Conservation (phyloP, 2,113 vertebrate genomes). For the Actenoides lindsayi region DNA sequence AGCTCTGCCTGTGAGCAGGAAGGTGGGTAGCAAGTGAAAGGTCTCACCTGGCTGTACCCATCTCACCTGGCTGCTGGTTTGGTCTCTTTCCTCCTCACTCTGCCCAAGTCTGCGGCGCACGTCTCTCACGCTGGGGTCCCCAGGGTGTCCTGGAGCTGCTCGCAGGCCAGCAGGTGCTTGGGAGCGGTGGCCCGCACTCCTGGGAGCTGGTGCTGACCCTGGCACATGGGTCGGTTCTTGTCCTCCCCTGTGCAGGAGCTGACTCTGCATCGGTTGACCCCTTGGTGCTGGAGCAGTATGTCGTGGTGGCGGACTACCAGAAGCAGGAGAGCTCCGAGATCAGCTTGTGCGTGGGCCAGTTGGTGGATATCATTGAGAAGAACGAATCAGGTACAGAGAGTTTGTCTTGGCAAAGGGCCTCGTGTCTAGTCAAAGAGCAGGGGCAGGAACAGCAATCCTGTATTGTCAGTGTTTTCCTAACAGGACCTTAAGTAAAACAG, state of each 20-base stretch:
- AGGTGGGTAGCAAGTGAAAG: background rate
- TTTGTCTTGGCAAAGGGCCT: background rate
- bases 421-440: background rate
- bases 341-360: slow-evolving; percentile 93
- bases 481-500: background rate
- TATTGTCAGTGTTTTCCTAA: background rate
- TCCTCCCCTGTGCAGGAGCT: slow-evolving; percentile 73
- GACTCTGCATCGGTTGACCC: slow-evolving; percentile 86
- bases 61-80: slow-evolving; percentile 28
- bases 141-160: background rate
- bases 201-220: background rate
- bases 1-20: background rate
- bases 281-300: slow-evolving; percentile 94
- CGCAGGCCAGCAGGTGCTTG: background rate
- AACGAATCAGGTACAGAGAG: slow-evolving; percentile 90
- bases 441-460: background rate
- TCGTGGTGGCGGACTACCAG: slow-evolving; percentile 95
- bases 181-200: background rate
- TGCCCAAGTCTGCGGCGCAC: background rate
- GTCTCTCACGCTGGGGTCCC: background rate
- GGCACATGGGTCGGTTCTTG: background rate
- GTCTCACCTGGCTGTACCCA: background rate
- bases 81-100: background rate
- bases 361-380: slow-evolving; percentile 99
- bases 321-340: slow-evolving; percentile 98